Conservation (phyloP, 2,888 invertebrate genomes). For the Stenodema calcarata region DNA sequence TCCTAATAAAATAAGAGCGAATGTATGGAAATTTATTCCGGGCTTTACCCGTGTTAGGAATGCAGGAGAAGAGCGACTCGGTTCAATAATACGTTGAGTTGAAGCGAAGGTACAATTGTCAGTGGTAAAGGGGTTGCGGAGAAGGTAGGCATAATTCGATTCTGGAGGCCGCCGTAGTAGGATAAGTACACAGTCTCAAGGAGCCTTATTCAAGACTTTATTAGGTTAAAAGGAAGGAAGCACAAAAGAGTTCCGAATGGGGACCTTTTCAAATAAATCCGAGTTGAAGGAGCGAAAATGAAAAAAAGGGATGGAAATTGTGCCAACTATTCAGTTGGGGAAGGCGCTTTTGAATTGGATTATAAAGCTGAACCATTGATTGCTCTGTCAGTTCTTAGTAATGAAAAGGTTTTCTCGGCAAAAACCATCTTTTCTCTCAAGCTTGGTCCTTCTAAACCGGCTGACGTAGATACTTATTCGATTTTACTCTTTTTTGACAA, state of each 20-base stretch:
- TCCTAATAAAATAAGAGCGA: neutral
- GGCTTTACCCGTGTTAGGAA: neutral
- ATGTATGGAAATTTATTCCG: neutral
- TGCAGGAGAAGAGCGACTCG: neutral
- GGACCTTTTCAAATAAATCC: neutral
- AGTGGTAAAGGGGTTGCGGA: neutral
- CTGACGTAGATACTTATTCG: no score
- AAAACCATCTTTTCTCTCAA: no score
- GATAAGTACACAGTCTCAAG: neutral
- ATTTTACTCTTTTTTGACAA: no score
- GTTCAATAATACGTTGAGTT: neutral
- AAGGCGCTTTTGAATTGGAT: neutral
- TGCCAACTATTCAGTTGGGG: neutral
- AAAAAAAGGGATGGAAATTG: neutral
- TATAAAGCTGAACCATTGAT: neutral
- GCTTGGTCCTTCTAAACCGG: no score
- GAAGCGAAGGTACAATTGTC: neutral
- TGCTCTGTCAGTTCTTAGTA: no score
- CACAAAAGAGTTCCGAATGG: neutral
- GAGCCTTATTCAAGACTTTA: slow-evolving; percentile 10
- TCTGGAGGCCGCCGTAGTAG: neutral
- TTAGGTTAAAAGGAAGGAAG: neutral
- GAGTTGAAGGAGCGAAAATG: neutral
- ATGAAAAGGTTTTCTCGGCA: no score
- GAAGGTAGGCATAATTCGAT: neutral